These are phyloP conservation scores for Rousettus leschenaultii DNA, from an alignment of 2,113 vertebrate genomes.

Conservation along the genomic window DNA sequence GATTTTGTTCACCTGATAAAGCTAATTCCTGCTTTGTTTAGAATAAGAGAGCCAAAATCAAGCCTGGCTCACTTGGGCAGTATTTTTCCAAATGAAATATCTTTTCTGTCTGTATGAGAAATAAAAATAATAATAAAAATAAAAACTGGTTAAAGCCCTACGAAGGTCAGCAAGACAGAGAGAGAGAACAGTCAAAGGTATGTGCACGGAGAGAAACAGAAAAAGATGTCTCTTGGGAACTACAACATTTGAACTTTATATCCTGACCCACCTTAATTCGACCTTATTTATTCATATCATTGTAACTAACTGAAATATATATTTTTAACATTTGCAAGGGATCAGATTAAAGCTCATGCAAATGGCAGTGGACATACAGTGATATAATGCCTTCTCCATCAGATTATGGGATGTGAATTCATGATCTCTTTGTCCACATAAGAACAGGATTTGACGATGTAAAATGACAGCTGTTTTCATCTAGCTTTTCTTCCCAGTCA, in stretches of 20 bases:
- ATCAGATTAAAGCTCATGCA: constrained; percentile 72
- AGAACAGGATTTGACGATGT: constrained; percentile 22
- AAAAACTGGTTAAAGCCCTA: background rate
- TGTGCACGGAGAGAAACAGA: background rate
- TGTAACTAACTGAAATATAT: constrained; percentile 79
- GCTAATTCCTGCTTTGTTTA: constrained; percentile 50
- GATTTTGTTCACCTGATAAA: constrained; percentile 55
- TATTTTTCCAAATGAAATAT: constrained; percentile 40
- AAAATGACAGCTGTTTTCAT: constrained; percentile 71
- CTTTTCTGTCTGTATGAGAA: constrained; percentile 8
- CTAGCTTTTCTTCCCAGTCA: constrained; percentile 43
- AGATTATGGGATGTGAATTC: constrained; percentile 65
- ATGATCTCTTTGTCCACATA: constrained; percentile 60
- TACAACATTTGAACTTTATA: constrained; percentile 83
- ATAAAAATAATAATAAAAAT: background rate
- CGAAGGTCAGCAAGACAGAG: background rate
- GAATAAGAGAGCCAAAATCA: constrained; percentile 51
- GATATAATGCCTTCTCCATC: constrained; percentile 71
- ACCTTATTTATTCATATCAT: constrained; percentile 79
- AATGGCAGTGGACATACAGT: constrained; percentile 69
- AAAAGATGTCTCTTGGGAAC: constrained; percentile 79
- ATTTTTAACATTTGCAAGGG: constrained; percentile 80
- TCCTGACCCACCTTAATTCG: constrained; percentile 76
- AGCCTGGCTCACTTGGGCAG: background rate
- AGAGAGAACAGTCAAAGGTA: background rate